A percentile compares a stretch with the other conserved stretches of the same genome.
Evolutionary conservation across 2,113 vertebrate species (phyloP).

Genomic region (Crotalus helleri): DNA sequence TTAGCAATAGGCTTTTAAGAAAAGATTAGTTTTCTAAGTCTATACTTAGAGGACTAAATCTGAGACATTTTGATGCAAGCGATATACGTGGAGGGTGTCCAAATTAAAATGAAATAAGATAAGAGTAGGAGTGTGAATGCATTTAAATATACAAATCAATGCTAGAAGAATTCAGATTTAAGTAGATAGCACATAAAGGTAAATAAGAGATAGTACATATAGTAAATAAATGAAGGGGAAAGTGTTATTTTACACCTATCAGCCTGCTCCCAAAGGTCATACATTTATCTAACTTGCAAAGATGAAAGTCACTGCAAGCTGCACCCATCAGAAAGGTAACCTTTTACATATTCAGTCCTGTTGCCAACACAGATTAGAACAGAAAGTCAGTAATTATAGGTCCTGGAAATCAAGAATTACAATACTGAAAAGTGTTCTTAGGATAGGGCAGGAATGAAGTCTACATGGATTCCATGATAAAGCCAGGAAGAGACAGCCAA

Average conservation of each 20-base stretch:
- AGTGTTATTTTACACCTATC: neutral
- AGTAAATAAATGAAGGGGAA: too few relatives aligned
- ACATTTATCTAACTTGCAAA: neutral
- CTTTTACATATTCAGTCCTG: neutral
- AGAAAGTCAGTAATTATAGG: neutral
- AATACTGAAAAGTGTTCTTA: neutral
- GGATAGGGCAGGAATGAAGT: neutral
- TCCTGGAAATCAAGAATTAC: neutral
- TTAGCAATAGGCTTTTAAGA: neutral
- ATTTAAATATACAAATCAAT: neutral
- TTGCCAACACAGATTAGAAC: neutral
- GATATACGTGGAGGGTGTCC: neutral
- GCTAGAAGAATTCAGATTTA: neutral
- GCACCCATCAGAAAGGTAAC: neutral
- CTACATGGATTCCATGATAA: neutral
- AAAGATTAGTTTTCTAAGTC: neutral
- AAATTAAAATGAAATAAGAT: neutral
- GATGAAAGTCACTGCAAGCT: neutral
- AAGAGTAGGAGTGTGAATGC: neutral
- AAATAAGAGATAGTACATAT: neutral
- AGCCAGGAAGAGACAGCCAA: neutral
- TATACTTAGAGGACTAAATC: neutral
- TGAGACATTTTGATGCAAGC: neutral
- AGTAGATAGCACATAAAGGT: neutral
- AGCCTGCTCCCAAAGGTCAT: neutral